Evolutionary conservation across 2,797 vertebrate species (phyloP), one percentile per base, ranked within the genome.

Genomic region (Neostethus bicornis): DNA sequence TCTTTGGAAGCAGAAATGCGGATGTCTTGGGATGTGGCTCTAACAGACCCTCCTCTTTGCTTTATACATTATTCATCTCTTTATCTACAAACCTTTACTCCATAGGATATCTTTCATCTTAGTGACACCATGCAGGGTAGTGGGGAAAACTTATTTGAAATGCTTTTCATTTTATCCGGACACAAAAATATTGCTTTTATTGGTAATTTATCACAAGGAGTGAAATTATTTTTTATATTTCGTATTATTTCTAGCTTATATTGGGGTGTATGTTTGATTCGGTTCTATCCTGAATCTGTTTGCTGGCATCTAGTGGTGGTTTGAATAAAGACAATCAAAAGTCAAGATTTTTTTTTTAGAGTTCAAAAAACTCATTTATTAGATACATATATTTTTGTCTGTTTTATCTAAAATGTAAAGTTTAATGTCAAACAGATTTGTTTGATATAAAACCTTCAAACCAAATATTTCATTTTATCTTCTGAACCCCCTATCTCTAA

Each of bases 221-320:
- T 50, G 4, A 26, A 1, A 2, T 37, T 29, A 7, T 12, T 24
- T 23, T 6, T 39, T 37, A 25, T 51, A 2, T 52, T 60, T 5
- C 35, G 3, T 50, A 34, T 11, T 29, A 16, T 54, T 50, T 50
- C 35, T 41, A 44, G 14, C 12, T 7, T 0, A 9, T 12, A 9
- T 38, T 21, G 8, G 2, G n/a, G 1, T 37, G 12, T 32, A 7
- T n/a, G 20, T 5, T 1, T 0, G 3, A 31, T 19, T 11, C 25
- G 19, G 25, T 37, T n/a, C 25, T 29, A 1, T 29, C 32, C 2
- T 12, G 17, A 75, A 61, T 66, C 46, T 42, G 19, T 88, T 38
- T 89, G 87, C 85, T 84, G 28, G 88, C 87, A 78, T 45, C 85
- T 84, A 66, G 75, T 85, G 83, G 81, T 25, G 21, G 1, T 25